phyloP scores from a whole-genome alignment of 2,113 vertebrate genomes.

The Pseudopipra pipra region DNA sequence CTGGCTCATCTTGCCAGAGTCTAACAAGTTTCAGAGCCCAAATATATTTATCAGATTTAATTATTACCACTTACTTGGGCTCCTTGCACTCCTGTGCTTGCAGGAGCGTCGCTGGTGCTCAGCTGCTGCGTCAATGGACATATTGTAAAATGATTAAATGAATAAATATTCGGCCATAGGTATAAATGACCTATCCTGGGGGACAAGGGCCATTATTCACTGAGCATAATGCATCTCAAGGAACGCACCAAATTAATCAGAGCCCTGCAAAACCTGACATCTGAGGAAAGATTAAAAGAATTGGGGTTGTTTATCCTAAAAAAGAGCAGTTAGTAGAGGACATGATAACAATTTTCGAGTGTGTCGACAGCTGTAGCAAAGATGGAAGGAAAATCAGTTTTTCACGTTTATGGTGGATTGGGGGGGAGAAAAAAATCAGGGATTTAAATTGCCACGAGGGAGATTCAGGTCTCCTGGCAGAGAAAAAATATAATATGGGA shows the following conservation, averaged over 20 bases:
- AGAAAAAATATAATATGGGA: background rate
- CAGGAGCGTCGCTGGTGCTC: background rate
- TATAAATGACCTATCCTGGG: slow-evolving; percentile 62
- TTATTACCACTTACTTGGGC: background rate
- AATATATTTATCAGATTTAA: background rate
- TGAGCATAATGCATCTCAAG: slow-evolving; percentile 38
- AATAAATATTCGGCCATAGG: slow-evolving; percentile 38
- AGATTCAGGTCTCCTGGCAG: background rate
- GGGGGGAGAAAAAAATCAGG: accelerated
- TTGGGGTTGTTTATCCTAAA: slow-evolving; percentile 47
- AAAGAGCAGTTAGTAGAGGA: background rate
- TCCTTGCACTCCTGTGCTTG: background rate
- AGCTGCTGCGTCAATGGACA: background rate
- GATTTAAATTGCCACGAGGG: background rate
- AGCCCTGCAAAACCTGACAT: slow-evolving; percentile 54
- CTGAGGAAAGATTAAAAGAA: slow-evolving; percentile 60
- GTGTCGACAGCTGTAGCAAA: background rate
- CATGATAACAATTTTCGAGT: background rate
- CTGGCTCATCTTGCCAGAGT: background rate
- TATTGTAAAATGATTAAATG: slow-evolving; percentile 53
- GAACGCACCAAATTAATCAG: slow-evolving; percentile 62
- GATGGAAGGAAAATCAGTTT: background rate
- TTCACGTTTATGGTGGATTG: background rate
- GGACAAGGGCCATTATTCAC: slow-evolving; percentile 69
- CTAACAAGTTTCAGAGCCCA: background rate